Evolutionary conservation across 2,888 invertebrate species (phyloP), one percentile per base, ranked within the genome.

Genomic region (Aricia artaxerxes): DNA sequence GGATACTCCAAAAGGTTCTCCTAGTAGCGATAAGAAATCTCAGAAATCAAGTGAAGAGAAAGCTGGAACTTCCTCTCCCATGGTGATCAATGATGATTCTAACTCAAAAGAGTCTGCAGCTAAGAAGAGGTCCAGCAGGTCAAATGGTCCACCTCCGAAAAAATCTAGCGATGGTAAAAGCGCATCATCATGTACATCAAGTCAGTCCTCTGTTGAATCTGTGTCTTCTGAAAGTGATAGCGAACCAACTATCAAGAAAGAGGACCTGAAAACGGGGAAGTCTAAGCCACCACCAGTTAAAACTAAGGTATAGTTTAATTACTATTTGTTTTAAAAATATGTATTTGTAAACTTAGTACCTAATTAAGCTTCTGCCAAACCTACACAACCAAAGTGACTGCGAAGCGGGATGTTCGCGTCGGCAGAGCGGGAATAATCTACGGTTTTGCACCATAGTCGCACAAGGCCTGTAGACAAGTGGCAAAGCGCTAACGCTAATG

Each of bases 191-290:
- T 93, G 94, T 82, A 86, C 92, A 0, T 93, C 94, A 0, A 94
- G 94, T 84, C 94, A 93, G 79, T 94, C 94, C 0, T 94, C 94
- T 0, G 86, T 90, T 4, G 94, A 94, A 81, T 91, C 94, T 0
- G 90, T 94, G 1, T 92, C 94, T 0, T 92, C 93, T 0, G 93
- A 93, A 60, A 93, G 91, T 84, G 93, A 93, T 9, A 93, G 92
- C 85, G 93, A 92, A 81, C 87, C 90, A 0, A 83, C 87, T 5
- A 84, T 88, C 0, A 93, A 93, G 40, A 92, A 93, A 79, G 91
- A 91, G 76, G 83, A 86, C 0, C 73, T 87, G 1, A 92, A 91
- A 81, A 89, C 90, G 79, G 90, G 89, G 0, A 93, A 93, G 82
- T 89, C 92, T 0, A 94, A 93, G 83, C 89, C 92, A 1, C 87